phyloP scores from a whole-genome alignment of 2,797 vertebrate species.

The Pristis pectinata region DNA sequence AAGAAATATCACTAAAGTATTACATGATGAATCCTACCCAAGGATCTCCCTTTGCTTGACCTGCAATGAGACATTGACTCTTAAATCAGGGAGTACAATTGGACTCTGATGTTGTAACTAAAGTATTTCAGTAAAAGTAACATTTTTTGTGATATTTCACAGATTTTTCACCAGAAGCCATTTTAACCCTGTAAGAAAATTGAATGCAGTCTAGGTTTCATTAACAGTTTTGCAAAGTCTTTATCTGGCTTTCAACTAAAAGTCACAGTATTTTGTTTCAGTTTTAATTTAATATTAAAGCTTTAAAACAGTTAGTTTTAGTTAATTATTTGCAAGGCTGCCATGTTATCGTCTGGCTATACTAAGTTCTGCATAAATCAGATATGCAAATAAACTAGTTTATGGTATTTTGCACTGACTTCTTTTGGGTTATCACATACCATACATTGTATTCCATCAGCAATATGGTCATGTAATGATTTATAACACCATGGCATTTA shows the following conservation, averaged over 20 bases:
- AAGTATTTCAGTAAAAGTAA: slow-evolving; percentile 46
- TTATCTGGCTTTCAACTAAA: slow-evolving; percentile 42
- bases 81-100: slow-evolving; percentile 96
- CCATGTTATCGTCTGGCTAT: slow-evolving; percentile 57
- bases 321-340: slow-evolving; percentile 42
- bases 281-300: slow-evolving; percentile 40
- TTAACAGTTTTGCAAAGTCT: slow-evolving; percentile 60
- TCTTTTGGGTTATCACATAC: slow-evolving; percentile 57
- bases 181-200: slow-evolving; percentile 64
- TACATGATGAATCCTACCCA: slow-evolving; percentile 53
- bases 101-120: slow-evolving; percentile 62
- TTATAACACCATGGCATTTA: background rate
- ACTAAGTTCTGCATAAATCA: slow-evolving; percentile 48
- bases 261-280: slow-evolving; percentile 37
- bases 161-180: slow-evolving; percentile 65
- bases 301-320: background rate
- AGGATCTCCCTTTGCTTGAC: slow-evolving; percentile 68
- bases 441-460: slow-evolving; percentile 67
- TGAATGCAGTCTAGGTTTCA: slow-evolving; percentile 64
- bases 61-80: slow-evolving; percentile 71
- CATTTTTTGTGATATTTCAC: slow-evolving; percentile 63
- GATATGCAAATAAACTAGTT: slow-evolving; percentile 54
- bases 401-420: slow-evolving; percentile 52
- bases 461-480: background rate
- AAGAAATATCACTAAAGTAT: slow-evolving; percentile 68